Conservation (phyloP, 2,113 vertebrate species). For the Australoheros scitulus region DNA sequence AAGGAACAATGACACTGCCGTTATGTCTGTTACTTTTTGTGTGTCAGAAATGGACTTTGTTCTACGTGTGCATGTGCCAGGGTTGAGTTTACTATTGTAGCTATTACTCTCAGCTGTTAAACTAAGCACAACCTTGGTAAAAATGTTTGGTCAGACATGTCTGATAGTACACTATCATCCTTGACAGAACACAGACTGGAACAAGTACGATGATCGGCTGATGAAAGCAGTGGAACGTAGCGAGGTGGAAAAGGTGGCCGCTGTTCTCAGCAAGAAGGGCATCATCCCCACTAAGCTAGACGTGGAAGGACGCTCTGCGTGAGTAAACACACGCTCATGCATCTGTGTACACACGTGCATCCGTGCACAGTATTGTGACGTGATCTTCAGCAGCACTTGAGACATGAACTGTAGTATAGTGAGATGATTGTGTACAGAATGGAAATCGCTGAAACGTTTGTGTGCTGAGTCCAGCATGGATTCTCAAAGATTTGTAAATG, state of each 20-base stretch:
- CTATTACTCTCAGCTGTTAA: background rate
- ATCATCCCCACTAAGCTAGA: slow-evolving; percentile 92
- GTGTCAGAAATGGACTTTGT: background rate
- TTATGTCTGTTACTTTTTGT: background rate
- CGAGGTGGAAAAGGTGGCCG: slow-evolving; percentile 92
- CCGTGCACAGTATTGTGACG: background rate
- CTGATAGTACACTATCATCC: slow-evolving; percentile 17
- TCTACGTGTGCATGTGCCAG: background rate
- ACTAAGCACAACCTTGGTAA: background rate
- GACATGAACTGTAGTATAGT: background rate
- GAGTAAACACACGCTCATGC: slow-evolving; percentile 74
- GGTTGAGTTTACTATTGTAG: background rate
- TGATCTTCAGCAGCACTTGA: background rate
- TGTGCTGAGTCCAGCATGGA: background rate
- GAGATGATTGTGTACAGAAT: background rate
- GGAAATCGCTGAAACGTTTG: background rate
- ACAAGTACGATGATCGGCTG: slow-evolving; percentile 95
- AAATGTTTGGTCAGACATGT: background rate
- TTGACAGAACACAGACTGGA: slow-evolving; percentile 91
- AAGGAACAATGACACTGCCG: background rate
- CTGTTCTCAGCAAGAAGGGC: slow-evolving; percentile 93
- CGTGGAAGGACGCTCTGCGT: slow-evolving; percentile 95
- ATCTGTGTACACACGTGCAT: background rate
- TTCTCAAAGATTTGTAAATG: background rate
- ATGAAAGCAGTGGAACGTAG: slow-evolving; percentile 97